phyloP scores from a whole-genome alignment of 2,888 invertebrate species.

The Callimorpha dominula region DNA sequence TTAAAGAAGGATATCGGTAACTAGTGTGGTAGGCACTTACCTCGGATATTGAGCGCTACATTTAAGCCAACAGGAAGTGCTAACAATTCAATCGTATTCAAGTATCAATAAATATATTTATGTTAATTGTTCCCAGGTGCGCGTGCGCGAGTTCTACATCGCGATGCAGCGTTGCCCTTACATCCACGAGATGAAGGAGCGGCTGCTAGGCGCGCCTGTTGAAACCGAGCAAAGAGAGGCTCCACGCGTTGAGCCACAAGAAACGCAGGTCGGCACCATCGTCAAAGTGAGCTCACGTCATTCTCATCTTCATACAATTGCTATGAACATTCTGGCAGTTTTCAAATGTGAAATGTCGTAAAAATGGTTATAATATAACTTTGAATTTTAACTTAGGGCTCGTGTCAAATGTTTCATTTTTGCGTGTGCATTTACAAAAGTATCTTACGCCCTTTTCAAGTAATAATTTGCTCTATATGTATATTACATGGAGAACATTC shows the following conservation, averaged over 20 bases:
- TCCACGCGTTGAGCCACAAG: conserved; percentile 58
- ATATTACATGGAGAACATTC: too few species aligned
- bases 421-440: too few species aligned
- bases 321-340: conserved; percentile 43
- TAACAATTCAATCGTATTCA: neutral
- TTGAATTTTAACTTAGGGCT: too few species aligned
- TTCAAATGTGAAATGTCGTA: neutral
- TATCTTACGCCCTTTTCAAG: too few species aligned
- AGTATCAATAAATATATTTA: neutral
- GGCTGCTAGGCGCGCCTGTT: conserved; percentile 91
- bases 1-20: too few species aligned
- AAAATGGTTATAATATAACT: too few species aligned
- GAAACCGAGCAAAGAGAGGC: conserved; percentile 74
- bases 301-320: conserved; percentile 58
- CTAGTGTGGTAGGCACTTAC: neutral
- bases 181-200: conserved; percentile 97
- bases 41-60: neutral
- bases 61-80: neutral
- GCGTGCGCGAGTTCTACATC: conserved; percentile 86
- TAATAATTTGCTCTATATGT: too few species aligned
- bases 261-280: conserved; percentile 92
- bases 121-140: conserved; percentile 68
- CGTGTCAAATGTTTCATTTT: too few species aligned
- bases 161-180: conserved; percentile 96
- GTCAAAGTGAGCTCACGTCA: conserved; percentile 91